phyloP scores from a whole-genome alignment of 2,888 invertebrate species.

The Vesta saturnalis region DNA sequence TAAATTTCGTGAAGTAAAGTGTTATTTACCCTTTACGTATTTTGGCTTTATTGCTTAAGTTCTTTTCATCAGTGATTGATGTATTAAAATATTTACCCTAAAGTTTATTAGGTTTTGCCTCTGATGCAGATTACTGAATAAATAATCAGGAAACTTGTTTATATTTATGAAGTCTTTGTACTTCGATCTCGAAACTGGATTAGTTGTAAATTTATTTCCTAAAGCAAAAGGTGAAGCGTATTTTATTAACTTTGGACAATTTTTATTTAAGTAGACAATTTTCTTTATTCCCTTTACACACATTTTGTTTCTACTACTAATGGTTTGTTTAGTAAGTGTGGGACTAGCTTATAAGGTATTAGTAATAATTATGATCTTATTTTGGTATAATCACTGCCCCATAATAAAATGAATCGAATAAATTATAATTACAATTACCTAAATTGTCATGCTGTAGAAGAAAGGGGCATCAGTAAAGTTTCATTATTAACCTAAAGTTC shows the following conservation, averaged over 20 bases:
- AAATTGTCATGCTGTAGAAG: no score
- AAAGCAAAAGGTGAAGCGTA: not conserved
- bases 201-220: not conserved
- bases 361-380: no score
- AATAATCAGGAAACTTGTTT: slow-evolving; percentile 5
- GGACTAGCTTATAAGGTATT: no score
- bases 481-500: no score
- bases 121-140: not conserved
- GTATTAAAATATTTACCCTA: slow-evolving; percentile 8
- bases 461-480: no score
- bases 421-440: no score
- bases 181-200: not conserved
- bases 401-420: no score
- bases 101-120: slow-evolving; percentile 6
- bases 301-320: no score
- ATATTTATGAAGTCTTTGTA: slow-evolving; percentile 13
- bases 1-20: not conserved
- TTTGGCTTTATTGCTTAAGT: not conserved
- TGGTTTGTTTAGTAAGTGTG: no score
- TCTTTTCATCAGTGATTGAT: slow-evolving; percentile 4
- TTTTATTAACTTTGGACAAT: not conserved
- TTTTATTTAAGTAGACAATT: no score
- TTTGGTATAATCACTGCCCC: no score
- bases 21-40: not conserved
- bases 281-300: no score